These are phyloP conservation scores for Turdus rufiventris DNA, from an alignment of 2,113 vertebrate species.

Conservation along the genomic window DNA sequence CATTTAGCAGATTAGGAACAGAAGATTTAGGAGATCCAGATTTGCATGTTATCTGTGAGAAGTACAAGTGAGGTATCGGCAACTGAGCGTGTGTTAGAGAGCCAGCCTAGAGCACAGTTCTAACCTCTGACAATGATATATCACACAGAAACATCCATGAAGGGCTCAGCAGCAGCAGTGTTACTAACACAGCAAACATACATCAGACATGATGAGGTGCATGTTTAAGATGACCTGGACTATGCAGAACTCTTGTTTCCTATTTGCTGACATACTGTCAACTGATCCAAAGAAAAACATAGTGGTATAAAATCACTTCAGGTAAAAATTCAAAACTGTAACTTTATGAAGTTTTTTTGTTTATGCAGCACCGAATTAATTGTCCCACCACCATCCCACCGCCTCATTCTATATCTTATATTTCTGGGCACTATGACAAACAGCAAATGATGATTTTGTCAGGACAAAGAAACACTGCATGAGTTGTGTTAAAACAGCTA, in stretches of 20 bases:
- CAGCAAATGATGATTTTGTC: background rate
- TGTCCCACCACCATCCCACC: rapidly evolving
- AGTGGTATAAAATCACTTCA: background rate
- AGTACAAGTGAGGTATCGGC: background rate
- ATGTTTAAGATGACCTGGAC: background rate
- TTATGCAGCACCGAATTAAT: background rate
- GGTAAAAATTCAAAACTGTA: background rate
- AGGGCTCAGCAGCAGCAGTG: background rate
- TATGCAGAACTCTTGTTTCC: background rate
- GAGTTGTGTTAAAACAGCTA: slow-evolving; percentile 31
- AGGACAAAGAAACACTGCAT: slow-evolving; percentile 6
- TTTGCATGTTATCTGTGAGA: background rate
- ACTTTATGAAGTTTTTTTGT: background rate
- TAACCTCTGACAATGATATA: background rate
- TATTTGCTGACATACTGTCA: background rate
- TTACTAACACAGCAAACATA: background rate
- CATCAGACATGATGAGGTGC: background rate
- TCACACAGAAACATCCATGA: background rate
- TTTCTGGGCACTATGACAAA: background rate
- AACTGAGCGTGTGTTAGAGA: background rate
- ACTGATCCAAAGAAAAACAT: background rate
- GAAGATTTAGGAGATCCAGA: background rate
- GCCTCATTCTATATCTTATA: background rate
- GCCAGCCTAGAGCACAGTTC: background rate
- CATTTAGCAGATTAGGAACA: background rate